A percentile compares a stretch with the other conserved stretches of the same genome.
These are phyloP conservation scores for Bubo bubo DNA, from an alignment of 2,113 vertebrate species.

Conservation along the genomic window DNA sequence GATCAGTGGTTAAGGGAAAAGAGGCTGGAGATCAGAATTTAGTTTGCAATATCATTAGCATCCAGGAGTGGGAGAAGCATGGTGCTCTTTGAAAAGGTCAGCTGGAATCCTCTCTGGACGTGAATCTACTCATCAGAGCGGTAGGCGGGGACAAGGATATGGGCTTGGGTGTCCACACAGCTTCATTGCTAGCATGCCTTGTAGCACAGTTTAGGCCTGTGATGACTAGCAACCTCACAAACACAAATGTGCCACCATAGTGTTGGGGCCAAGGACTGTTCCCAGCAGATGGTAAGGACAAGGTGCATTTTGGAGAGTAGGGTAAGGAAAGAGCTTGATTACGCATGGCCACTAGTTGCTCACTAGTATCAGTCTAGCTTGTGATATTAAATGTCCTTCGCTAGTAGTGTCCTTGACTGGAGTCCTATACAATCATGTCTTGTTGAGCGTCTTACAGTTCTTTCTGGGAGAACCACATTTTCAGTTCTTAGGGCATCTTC, in stretches of 20 bases:
- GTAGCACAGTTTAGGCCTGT: neutral
- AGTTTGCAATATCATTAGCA: neutral
- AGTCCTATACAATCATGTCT: neutral
- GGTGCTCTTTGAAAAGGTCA: neutral
- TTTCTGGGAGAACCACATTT: neutral
- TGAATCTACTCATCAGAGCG: neutral
- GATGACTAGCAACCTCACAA: neutral
- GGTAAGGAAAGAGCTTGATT: neutral
- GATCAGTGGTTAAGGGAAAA: neutral
- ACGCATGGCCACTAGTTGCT: neutral
- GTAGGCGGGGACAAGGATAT: neutral
- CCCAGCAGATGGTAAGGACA: neutral
- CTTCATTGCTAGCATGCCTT: too few species aligned
- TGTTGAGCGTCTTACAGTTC: neutral
- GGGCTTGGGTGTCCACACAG: neutral
- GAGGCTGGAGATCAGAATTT: neutral
- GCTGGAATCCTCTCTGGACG: neutral
- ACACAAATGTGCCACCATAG: neutral
- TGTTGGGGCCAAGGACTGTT: neutral
- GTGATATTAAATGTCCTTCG: neutral
- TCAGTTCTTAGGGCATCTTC: neutral
- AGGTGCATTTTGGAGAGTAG: neutral
- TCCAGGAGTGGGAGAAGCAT: neutral
- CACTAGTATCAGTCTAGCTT: neutral
- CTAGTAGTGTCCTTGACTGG: neutral